A percentile compares a stretch with the other conserved stretches of the same genome.
Conservation (phyloP, 2,888 invertebrate genomes). For the Cinara cedri region DNA sequence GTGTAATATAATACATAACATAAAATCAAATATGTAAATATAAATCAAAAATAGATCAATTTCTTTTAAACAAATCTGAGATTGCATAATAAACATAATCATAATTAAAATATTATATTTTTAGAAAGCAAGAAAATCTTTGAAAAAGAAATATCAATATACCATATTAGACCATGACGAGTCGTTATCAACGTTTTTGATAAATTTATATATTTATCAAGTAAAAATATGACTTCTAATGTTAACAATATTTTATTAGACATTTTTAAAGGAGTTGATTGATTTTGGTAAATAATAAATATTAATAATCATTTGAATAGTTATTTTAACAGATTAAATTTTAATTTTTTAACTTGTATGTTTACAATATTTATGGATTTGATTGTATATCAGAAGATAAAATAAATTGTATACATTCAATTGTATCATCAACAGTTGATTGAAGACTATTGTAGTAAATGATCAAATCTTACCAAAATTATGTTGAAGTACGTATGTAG, state of each 20-base stretch:
- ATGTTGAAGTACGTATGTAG: slow-evolving; percentile 39
- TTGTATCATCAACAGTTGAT: background rate
- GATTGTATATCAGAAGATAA: background rate
- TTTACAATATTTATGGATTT: slow-evolving; percentile 21
- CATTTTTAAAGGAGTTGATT: slow-evolving; percentile 23
- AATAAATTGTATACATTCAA: background rate
- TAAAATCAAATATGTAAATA: no score
- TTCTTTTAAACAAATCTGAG: no score
- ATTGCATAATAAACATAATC: background rate
- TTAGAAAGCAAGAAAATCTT: slow-evolving; percentile 20
- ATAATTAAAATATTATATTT: slow-evolving; percentile 23
- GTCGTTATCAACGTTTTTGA: background rate
- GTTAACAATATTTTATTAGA: slow-evolving; percentile 9
- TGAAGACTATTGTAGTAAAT: slow-evolving; percentile 18
- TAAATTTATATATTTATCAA: slow-evolving; percentile 22
- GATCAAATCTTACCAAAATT: slow-evolving; percentile 24
- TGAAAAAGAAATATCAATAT: slow-evolving; percentile 3
- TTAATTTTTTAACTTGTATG: slow-evolving; percentile 8
- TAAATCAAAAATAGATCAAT: no score
- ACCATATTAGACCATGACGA: background rate
- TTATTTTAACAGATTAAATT: background rate
- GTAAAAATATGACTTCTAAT: background rate
- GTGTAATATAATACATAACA: no score
- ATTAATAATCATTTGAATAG: background rate
- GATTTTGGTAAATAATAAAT: slow-evolving; percentile 30